phyloP scores from a whole-genome alignment of 2,797 vertebrate species.

The Gephyroberyx darwinii region DNA sequence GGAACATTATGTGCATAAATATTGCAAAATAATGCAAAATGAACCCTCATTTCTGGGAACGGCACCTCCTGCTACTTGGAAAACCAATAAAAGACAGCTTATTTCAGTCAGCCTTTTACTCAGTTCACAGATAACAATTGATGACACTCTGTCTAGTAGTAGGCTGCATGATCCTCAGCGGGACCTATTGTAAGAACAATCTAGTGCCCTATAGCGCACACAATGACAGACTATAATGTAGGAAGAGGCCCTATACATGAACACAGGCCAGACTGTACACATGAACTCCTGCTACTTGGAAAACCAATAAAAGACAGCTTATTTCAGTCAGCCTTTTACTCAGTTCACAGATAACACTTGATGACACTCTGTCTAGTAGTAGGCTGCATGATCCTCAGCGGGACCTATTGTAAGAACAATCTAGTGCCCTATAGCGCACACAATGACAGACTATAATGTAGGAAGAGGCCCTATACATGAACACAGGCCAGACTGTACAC shows the following conservation, averaged over 20 bases:
- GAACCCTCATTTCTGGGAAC: neutral
- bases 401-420: neutral
- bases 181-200: no score
- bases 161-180: no score
- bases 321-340: neutral
- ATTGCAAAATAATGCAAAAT: conserved; percentile 1
- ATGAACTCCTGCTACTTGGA: neutral
- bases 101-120: neutral
- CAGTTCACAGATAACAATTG: neutral
- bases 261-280: conserved; percentile 3
- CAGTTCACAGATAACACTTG: neutral
- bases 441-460: neutral
- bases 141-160: no score
- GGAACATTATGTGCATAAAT: conserved; percentile 2
- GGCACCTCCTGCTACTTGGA: neutral
- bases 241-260: conserved; percentile 7
- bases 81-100: neutral
- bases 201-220: neutral
- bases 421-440: neutral
- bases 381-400: no score
- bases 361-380: no score
- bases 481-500: conserved; percentile 3
- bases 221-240: neutral
- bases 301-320: neutral
- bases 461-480: conserved; percentile 7